Conservation (phyloP, 1,140 invertebrate species). For the Goniozus legneri region DNA sequence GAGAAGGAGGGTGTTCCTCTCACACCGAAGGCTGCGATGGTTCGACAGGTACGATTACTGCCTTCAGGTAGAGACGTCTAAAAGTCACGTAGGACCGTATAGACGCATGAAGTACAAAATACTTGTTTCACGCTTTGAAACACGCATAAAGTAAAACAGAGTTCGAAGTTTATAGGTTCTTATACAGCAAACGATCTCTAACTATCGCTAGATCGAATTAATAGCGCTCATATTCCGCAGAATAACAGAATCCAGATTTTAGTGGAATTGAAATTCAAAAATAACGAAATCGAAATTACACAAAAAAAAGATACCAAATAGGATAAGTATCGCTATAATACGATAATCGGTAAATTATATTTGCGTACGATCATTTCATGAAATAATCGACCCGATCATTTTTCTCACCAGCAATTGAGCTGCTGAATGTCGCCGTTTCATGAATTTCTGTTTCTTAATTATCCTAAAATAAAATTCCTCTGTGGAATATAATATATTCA, state of each 20-base stretch:
- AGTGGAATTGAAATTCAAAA: background rate
- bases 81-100: constrained; percentile 39
- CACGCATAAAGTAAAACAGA: constrained; percentile 19
- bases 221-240: background rate
- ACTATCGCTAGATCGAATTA: too few relatives aligned
- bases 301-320: background rate
- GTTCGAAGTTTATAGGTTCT: background rate
- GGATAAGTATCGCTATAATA: too few relatives aligned
- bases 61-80: constrained; percentile 47
- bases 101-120: constrained; percentile 29
- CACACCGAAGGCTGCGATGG: constrained; percentile 84
- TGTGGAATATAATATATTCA: too few relatives aligned
- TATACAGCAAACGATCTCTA: too few relatives aligned
- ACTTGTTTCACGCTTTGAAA: constrained; percentile 28
- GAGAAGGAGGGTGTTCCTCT: constrained; percentile 78
- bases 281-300: background rate
- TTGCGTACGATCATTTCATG: too few relatives aligned
- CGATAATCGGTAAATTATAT: too few relatives aligned
- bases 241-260: too few relatives aligned
- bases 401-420: too few relatives aligned
- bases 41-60: constrained; percentile 69
- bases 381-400: too few relatives aligned
- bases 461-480: too few relatives aligned
- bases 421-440: too few relatives aligned
- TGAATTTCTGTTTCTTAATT: too few relatives aligned